Conservation (phyloP, 2,797 vertebrate species). For the Sebastes jordani region DNA sequence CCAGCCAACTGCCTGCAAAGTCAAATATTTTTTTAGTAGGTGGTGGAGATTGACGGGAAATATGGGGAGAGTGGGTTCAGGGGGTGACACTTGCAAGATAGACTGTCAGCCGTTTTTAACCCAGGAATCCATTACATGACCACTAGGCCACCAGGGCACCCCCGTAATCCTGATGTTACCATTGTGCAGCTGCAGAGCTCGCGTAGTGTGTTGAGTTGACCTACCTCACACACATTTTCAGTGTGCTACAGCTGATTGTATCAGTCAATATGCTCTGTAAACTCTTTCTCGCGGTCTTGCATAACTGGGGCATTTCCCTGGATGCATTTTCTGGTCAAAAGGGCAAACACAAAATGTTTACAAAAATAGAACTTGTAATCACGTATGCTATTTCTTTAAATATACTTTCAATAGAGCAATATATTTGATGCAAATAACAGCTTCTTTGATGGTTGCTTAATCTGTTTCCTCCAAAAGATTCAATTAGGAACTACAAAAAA, state of each 20-base stretch:
- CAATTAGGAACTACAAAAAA: slow-evolving; percentile 55
- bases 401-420: slow-evolving; percentile 4
- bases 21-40: neutral
- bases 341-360: slow-evolving; percentile 1
- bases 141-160: too few species aligned
- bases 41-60: neutral
- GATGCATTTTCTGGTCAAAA: slow-evolving; percentile 1
- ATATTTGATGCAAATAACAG: slow-evolving; percentile 36
- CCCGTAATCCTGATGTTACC: neutral
- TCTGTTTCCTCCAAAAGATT: slow-evolving; percentile 47
- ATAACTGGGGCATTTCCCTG: neutral
- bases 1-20: neutral
- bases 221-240: neutral
- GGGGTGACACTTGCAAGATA: neutral
- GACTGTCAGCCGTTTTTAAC: neutral
- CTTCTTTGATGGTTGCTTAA: slow-evolving; percentile 42
- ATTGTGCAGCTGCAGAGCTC: neutral
- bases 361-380: neutral
- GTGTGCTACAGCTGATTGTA: neutral
- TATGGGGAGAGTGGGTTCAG: neutral
- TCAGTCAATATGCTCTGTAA: slow-evolving; percentile 15
- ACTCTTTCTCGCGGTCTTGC: neutral
- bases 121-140: slow-evolving; percentile 4
- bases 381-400: slow-evolving; percentile 9
- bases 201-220: neutral